Percentiles rank a stretch among this genome's conserved stretches.
Conservation (phyloP, 2,888 invertebrate species). For the Eustalomyia histrio region DNA sequence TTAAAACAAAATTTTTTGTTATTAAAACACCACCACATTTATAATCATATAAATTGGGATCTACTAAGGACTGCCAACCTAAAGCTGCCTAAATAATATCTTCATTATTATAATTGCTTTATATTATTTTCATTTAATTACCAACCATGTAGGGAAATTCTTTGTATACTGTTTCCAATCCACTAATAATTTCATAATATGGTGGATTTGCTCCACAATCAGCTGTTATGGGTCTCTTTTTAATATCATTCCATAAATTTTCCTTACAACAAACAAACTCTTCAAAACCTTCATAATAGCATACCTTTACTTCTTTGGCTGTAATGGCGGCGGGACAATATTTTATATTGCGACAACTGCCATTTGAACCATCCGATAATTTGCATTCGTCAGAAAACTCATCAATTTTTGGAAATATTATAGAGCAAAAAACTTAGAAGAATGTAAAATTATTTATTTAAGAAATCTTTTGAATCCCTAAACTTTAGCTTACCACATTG, state of each 20-base stretch:
- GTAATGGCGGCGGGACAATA: conserved; percentile 64
- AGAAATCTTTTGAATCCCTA: not conserved
- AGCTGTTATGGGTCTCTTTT: conserved; percentile 12
- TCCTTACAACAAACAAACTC: conserved; percentile 66
- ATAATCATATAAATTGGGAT: conserved; percentile 33
- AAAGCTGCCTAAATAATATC: conserved; percentile 51
- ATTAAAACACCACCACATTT: conserved; percentile 65
- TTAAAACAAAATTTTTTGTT: conserved; percentile 45
- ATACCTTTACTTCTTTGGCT: conserved; percentile 52
- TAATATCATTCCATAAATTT: conserved; percentile 40
- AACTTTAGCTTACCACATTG: not conserved
- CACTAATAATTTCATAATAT: conserved; percentile 38
- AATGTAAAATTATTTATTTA: not conserved
- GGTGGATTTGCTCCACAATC: conserved; percentile 17
- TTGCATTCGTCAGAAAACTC: conserved; percentile 57
- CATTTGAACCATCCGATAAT: conserved; percentile 45
- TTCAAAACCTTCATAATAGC: conserved; percentile 64
- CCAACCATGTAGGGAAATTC: conserved; percentile 67
- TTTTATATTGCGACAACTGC: conserved; percentile 61
- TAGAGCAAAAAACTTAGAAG: not conserved
- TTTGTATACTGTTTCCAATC: conserved; percentile 47
- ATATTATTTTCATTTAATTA: not conserved
- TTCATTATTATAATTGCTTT: not conserved
- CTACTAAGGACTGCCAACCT: conserved; percentile 51
- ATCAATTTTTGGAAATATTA: conserved; percentile 62